A percentile compares a stretch with the other conserved stretches of the same genome.
phyloP scores from a whole-genome alignment of 2,888 invertebrate species.

The Pachliopta kotzebuea region DNA sequence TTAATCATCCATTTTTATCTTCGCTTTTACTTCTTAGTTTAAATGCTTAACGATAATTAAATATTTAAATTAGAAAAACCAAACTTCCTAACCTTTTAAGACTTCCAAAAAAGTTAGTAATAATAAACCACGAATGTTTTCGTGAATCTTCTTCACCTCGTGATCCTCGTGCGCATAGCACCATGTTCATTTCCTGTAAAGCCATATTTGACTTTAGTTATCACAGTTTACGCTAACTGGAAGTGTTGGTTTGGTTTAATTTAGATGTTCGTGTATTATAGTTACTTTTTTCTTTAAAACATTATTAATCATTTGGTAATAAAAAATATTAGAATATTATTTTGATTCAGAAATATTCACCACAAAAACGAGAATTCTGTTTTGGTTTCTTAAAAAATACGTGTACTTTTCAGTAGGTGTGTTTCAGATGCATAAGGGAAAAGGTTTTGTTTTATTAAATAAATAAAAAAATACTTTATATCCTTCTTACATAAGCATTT shows the following conservation, averaged over 20 bases:
- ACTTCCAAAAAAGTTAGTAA: constrained; percentile 7
- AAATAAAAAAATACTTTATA: no score
- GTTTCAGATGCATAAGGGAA: neutral
- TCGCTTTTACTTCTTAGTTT: no score
- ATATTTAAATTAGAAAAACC: neutral
- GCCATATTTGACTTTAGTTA: constrained; percentile 22
- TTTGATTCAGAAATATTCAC: no score
- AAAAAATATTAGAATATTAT: neutral
- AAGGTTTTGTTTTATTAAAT: neutral
- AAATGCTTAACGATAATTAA: no score
- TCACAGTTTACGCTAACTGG: constrained; percentile 9
- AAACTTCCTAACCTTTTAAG: neutral
- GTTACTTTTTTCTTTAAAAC: neutral
- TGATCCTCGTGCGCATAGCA: constrained; percentile 15
- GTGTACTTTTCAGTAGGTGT: neutral
- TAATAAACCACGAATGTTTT: constrained; percentile 21
- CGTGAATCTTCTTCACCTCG: constrained; percentile 9
- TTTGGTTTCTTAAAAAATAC: neutral
- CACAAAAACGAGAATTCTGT: neutral
- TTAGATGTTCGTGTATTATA: neutral
- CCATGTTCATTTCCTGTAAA: constrained; percentile 25
- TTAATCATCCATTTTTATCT: no score
- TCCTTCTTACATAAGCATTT: no score
- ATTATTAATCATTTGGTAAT: no score
- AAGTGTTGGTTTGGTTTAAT: constrained; percentile 4